phyloP scores from a whole-genome alignment of 2,888 invertebrate genomes.

The Alitta virens region DNA sequence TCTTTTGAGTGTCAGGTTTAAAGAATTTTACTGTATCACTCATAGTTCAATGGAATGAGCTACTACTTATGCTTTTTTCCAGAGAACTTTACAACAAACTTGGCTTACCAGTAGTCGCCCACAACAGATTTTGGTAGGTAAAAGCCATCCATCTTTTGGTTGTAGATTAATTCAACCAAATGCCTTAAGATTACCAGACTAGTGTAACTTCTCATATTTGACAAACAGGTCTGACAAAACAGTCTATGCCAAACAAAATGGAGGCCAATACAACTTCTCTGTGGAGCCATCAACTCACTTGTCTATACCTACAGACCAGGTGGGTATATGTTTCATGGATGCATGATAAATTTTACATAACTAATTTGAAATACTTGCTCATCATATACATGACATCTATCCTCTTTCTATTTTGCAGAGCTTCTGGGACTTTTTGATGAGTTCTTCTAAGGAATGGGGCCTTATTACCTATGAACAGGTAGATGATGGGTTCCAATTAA shows the following conservation, averaged over 20 bases:
- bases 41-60: no score
- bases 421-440: slow-evolving; percentile 33
- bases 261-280: slow-evolving; percentile 43
- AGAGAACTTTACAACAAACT: slow-evolving; percentile 28
- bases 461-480: slow-evolving; percentile 34
- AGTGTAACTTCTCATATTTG: no score
- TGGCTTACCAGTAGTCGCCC: slow-evolving; percentile 29
- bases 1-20: no score
- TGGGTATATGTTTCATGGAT: background rate
- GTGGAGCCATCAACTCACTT: slow-evolving; percentile 21
- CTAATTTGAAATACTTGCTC: no score
- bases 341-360: background rate
- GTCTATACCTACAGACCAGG: slow-evolving; percentile 27
- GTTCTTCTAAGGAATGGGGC: slow-evolving; percentile 29
- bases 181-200: no score
- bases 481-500: no score
- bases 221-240: slow-evolving; percentile 45
- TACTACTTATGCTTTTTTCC: slow-evolving; percentile 3
- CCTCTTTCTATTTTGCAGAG: slow-evolving; percentile 6
- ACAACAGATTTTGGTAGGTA: slow-evolving; percentile 38
- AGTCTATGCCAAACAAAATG: slow-evolving; percentile 47
- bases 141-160: no score
- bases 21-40: no score
- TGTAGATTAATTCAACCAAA: no score
- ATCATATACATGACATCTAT: no score